Conservation (phyloP, 2,888 invertebrate species). For the Lithophane leautieri region DNA sequence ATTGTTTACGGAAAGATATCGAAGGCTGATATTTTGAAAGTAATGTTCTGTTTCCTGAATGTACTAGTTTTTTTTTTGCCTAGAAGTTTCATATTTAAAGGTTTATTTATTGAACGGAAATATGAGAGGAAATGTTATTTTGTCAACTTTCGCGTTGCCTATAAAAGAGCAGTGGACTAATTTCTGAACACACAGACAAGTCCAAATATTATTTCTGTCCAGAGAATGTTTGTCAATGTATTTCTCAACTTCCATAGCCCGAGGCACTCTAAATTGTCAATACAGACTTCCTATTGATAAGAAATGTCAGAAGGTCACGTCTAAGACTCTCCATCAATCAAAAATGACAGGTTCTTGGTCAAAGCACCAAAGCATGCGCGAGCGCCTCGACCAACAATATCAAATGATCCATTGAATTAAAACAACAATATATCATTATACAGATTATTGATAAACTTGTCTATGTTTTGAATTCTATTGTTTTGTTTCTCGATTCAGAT, state of each 20-base stretch:
- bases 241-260: conserved; percentile 36
- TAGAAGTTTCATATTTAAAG: conserved; percentile 39
- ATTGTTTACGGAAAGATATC: conserved; percentile 58
- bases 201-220: conserved; percentile 20
- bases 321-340: conserved; percentile 58
- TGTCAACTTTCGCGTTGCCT: conserved; percentile 23
- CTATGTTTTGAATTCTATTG: conserved; percentile 64
- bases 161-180: conserved; percentile 3
- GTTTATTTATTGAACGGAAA: conserved; percentile 33
- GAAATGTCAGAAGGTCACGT: conserved; percentile 52
- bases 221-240: conserved; percentile 31
- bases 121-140: conserved; percentile 23
- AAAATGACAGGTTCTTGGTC: conserved; percentile 43
- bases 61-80: conserved; percentile 59
- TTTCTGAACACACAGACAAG: not conserved
- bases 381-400: conserved; percentile 45
- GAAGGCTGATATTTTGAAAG: conserved; percentile 58
- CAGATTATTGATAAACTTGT: conserved; percentile 68
- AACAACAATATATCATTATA: conserved; percentile 72
- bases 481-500: conserved; percentile 48
- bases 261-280: conserved; percentile 40
- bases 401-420: conserved; percentile 69
- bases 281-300: conserved; percentile 59
- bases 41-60: conserved; percentile 52
- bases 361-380: conserved; percentile 36